These are phyloP conservation scores for Pegea sp. DNA, from an alignment of 23 tunicate genomes.

Conservation along the genomic window DNA sequence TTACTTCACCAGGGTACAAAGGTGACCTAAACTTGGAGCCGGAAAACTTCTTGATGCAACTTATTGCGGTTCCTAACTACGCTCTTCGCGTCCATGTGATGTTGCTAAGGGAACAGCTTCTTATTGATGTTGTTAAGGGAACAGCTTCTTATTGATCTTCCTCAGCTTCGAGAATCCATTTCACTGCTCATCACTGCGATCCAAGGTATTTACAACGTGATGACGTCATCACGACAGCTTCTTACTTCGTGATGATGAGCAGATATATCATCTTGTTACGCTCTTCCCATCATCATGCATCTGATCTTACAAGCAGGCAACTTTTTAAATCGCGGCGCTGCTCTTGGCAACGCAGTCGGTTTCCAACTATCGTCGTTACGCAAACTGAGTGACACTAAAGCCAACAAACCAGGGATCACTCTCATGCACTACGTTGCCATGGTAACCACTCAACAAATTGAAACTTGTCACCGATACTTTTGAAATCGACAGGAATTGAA, in stretches of 20 bases:
- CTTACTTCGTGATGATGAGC: not conserved
- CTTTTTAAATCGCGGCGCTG: slow-evolving; percentile 58
- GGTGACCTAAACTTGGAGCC: slow-evolving; percentile 17
- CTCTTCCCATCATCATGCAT: slow-evolving; percentile 60
- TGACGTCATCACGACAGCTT: not conserved
- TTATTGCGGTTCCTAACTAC: slow-evolving; percentile 43
- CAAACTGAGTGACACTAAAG: slow-evolving; percentile 55
- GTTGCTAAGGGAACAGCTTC: slow-evolving; percentile 36
- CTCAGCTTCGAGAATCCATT: slow-evolving; percentile 45
- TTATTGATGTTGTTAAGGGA: slow-evolving; percentile 33
- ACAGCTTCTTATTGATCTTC: slow-evolving; percentile 33
- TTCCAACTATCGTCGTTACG: slow-evolving; percentile 46
- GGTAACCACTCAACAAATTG: slow-evolving; percentile 8
- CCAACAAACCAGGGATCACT: slow-evolving; percentile 81
- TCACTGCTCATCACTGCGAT: slow-evolving; percentile 23
- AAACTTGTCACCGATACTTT: no score
- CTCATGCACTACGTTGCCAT: slow-evolving; percentile 92
- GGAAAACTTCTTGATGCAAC: slow-evolving; percentile 26
- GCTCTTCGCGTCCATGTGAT: slow-evolving; percentile 48
- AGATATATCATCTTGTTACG: slow-evolving; percentile 58
- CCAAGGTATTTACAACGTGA: slow-evolving; percentile 15
- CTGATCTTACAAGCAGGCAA: slow-evolving; percentile 77
- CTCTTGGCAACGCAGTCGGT: slow-evolving; percentile 78
- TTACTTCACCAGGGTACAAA: slow-evolving; percentile 20
- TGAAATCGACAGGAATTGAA: slow-evolving; percentile 30